A percentile compares a stretch with the other conserved stretches of the same genome.
phyloP scores from a whole-genome alignment of 2,113 vertebrate genomes.

The Rattus rattus region DNA sequence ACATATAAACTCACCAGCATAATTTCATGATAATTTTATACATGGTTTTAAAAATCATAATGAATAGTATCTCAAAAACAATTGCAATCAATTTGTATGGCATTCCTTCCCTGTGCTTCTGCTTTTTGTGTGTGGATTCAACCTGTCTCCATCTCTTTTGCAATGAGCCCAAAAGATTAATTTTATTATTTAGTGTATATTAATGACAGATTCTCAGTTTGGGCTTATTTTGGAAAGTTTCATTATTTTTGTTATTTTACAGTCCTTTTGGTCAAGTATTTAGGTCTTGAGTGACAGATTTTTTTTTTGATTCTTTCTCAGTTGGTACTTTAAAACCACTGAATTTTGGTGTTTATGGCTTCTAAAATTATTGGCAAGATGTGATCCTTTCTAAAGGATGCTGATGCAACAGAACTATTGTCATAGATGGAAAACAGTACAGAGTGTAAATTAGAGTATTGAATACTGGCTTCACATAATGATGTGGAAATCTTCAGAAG shows the following conservation, averaged over 20 bases:
- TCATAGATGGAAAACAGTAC: background rate
- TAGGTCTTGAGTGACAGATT: background rate
- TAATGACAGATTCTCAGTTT: background rate
- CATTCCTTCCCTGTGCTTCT: background rate
- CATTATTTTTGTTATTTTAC: background rate
- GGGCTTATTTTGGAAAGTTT: conserved; percentile 14
- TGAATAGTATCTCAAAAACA: background rate
- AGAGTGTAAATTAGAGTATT: no score
- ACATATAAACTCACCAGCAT: background rate
- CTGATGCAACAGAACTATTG: background rate
- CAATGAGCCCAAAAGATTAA: background rate
- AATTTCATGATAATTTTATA: conserved; percentile 27
- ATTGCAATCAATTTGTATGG: background rate
- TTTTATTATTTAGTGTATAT: background rate
- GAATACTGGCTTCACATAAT: background rate
- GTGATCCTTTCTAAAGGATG: conserved; percentile 1
- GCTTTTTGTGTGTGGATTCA: background rate
- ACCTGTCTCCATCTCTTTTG: background rate
- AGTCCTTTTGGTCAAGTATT: background rate
- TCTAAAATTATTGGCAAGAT: background rate
- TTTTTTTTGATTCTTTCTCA: background rate
- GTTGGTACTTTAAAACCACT: conserved; percentile 5
- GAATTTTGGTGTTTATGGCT: background rate
- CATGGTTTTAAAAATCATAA: background rate
- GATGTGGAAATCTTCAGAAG: background rate